Conservation (phyloP, 2,797 vertebrate genomes). For the Heterohyrax brucei region DNA sequence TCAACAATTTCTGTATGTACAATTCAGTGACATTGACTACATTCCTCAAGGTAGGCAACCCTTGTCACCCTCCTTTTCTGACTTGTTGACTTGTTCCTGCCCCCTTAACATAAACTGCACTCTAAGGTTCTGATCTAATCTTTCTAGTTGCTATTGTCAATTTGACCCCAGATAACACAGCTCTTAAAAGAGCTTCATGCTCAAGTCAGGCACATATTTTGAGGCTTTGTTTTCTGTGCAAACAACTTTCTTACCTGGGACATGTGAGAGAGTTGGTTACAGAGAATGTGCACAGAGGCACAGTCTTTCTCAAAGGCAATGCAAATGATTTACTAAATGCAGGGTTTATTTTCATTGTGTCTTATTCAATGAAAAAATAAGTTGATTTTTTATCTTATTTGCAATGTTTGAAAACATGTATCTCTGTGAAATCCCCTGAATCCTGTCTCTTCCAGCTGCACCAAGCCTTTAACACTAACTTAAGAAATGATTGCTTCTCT, state of each 20-base stretch:
- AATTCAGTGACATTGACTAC: background rate
- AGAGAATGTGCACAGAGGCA: background rate
- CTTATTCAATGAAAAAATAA: slow-evolving; percentile 34
- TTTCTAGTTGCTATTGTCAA: background rate
- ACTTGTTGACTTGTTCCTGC: background rate
- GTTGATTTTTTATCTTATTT: slow-evolving; percentile 7
- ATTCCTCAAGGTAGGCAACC: background rate
- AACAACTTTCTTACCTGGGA: slow-evolving; percentile 13
- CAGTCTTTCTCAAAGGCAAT: background rate
- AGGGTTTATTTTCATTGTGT: slow-evolving; percentile 19
- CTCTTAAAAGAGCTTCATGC: background rate
- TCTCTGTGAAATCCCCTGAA: background rate
- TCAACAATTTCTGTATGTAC: background rate
- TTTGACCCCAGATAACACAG: background rate
- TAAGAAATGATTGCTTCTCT: background rate
- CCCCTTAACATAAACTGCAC: background rate
- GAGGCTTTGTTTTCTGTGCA: slow-evolving; percentile 14
- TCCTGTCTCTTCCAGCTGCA: background rate
- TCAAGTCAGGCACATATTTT: background rate
- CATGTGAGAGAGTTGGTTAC: background rate
- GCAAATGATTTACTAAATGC: background rate
- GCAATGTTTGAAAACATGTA: background rate
- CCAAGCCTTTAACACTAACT: background rate
- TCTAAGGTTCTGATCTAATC: too few species aligned
- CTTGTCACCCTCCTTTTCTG: background rate